A percentile compares a stretch with the other conserved stretches of the same genome.
phyloP scores from a whole-genome alignment of 2,113 vertebrate genomes.

The Pleuronectes platessa region DNA sequence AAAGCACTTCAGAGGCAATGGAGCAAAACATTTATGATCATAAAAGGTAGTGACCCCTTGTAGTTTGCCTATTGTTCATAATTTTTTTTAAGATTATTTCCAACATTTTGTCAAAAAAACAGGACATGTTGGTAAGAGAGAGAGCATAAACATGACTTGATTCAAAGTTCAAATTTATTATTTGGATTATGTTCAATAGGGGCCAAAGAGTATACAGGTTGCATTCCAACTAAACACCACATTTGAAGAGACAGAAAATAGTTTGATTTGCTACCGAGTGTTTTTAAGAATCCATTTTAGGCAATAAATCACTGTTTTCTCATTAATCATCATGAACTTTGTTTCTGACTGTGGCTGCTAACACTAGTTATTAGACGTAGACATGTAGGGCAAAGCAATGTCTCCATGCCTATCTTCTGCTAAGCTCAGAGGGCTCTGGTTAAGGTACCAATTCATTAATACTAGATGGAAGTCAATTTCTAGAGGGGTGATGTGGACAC shows the following conservation, averaged over 20 bases:
- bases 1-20: slow-evolving; percentile 59
- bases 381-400: slow-evolving; percentile 13
- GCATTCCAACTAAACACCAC: too few species aligned
- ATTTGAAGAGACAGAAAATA: too few species aligned
- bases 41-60: slow-evolving; percentile 45
- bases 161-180: too few species aligned
- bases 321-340: background rate
- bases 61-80: background rate
- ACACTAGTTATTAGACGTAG: background rate
- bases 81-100: too few species aligned
- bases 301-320: too few species aligned
- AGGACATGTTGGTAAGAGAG: background rate
- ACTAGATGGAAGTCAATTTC: slow-evolving; percentile 70
- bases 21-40: slow-evolving; percentile 48
- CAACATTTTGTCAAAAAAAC: too few species aligned
- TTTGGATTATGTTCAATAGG: too few species aligned
- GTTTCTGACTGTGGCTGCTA: background rate
- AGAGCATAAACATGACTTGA: too few species aligned
- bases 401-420: slow-evolving; percentile 22
- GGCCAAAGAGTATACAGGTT: too few species aligned
- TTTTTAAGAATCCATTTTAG: too few species aligned
- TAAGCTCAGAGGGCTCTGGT: slow-evolving; percentile 21
- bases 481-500: slow-evolving; percentile 35
- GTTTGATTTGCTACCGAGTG: too few species aligned
- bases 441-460: slow-evolving; percentile 65